phyloP scores from a whole-genome alignment of 2,888 invertebrate genomes.

The Steinernema scapterisci region DNA sequence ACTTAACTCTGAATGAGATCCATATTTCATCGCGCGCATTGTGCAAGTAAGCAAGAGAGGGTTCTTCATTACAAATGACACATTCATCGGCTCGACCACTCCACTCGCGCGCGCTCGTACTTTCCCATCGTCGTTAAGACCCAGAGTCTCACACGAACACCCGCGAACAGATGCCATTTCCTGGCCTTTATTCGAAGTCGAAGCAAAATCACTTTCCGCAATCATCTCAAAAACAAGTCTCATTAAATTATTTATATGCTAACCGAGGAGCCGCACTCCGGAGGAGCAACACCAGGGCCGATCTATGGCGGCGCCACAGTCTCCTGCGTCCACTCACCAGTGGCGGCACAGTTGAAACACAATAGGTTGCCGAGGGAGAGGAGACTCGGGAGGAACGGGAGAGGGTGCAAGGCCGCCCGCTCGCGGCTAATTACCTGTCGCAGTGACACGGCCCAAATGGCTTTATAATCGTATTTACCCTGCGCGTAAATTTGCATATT shows the following conservation, averaged over 20 bases:
- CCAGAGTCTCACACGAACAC: no score
- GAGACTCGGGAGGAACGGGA: background rate
- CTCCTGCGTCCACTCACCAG: background rate
- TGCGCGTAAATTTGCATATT: constrained; percentile 24
- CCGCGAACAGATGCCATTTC: constrained; percentile 22
- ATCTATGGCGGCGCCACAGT: no score
- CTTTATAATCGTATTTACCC: constrained; percentile 20
- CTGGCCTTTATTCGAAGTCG: background rate
- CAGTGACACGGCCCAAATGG: constrained; percentile 13
- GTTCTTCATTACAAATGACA: constrained; percentile 26
- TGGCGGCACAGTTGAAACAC: constrained; percentile 20
- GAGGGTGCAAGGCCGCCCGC: constrained; percentile 18
- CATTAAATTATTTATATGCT: constrained; percentile 29
- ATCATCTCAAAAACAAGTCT: constrained; percentile 28
- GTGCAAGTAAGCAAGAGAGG: background rate
- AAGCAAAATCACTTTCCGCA: background rate
- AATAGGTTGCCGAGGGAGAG: background rate
- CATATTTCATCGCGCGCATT: background rate
- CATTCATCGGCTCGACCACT: background rate
- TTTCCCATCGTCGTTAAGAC: constrained; percentile 25
- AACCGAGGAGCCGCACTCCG: background rate
- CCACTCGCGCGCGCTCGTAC: background rate
- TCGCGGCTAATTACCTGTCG: constrained; percentile 18
- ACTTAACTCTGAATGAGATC: no score
- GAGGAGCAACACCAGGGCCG: background rate